Percentiles rank a stretch among this genome's conserved stretches.
These are phyloP conservation scores for Julus scandinavius DNA, from an alignment of 2,888 invertebrate species.

Conservation along the genomic window DNA sequence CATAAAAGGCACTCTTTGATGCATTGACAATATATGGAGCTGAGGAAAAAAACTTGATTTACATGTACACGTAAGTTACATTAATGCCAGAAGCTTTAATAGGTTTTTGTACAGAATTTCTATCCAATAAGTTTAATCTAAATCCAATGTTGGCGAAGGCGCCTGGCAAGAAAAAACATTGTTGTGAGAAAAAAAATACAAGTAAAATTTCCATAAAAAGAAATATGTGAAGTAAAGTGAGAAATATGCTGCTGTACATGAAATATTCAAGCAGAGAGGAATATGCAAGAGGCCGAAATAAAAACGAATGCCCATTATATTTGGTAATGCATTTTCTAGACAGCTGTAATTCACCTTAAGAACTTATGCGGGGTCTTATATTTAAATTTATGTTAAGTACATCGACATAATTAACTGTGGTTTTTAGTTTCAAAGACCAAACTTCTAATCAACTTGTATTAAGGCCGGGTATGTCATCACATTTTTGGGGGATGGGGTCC, in stretches of 20 bases:
- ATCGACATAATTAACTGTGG: too few relatives aligned
- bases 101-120: neutral
- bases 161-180: neutral
- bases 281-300: neutral
- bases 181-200: neutral
- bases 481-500: too few relatives aligned
- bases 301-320: neutral
- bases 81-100: slow-evolving; percentile 17
- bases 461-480: too few relatives aligned
- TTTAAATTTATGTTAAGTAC: too few relatives aligned
- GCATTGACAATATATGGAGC: neutral
- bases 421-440: too few relatives aligned
- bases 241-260: neutral
- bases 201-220: neutral
- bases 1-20: neutral
- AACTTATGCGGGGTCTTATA: too few relatives aligned
- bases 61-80: slow-evolving; percentile 42
- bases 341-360: too few relatives aligned
- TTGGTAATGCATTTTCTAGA: too few relatives aligned
- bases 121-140: slow-evolving; percentile 3
- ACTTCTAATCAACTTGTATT: too few relatives aligned
- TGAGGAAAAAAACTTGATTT: neutral
- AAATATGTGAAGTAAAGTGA: neutral
- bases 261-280: slow-evolving; percentile 7
- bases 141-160: neutral